Evolutionary conservation across 2,797 vertebrate genomes (phyloP), one percentile per base, ranked within the genome.

Genomic region (Lepidocolaptes lacrymiger): DNA sequence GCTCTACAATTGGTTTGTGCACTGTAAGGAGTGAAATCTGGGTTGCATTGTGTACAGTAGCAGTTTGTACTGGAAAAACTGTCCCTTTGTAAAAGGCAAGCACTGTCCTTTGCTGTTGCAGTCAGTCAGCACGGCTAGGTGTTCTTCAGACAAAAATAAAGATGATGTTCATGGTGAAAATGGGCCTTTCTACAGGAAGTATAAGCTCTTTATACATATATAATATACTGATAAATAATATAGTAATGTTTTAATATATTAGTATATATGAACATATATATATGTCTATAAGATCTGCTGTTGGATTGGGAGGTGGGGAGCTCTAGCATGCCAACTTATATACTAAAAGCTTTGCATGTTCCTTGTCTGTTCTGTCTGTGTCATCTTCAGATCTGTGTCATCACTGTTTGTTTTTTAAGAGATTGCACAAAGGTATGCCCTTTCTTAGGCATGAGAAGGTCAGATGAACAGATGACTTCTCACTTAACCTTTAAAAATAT

Each of bases 1-100:
- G 20, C 14, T 68, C 54, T 26, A 2, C 0, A 4, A 28, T 10
- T 3, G 46, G 51, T 18, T 23, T 2, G 2, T 49, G 8, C 30
- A 37, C 59, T 78, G 22, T 55, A 34, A 75, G 48, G 49, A 37
- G 13, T 30, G 72, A 86, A 75, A 75, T 68, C 28, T 52, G 14
- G 19, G 9, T 23, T 78, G 27, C 13, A 4, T 24, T 78, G 15
- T 62, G 86, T 86, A 43, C 41, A 56, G 69, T 23, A 71, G 27
- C 17, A 22, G 14, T 54, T 51, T 78, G 7, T 36, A 18, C 7
- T 72, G 41, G 20, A 27, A 14, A 49, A 73, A 51, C 20, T 9
- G 7, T 37, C 32, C 7, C 36, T 83, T 62, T 66, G 26, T n/a
- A 55, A 63, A 74, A 74, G 34, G 5, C 3, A 14, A 80, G 41